phyloP scores from a whole-genome alignment of 2,113 vertebrate species.

The Xerus inauris region DNA sequence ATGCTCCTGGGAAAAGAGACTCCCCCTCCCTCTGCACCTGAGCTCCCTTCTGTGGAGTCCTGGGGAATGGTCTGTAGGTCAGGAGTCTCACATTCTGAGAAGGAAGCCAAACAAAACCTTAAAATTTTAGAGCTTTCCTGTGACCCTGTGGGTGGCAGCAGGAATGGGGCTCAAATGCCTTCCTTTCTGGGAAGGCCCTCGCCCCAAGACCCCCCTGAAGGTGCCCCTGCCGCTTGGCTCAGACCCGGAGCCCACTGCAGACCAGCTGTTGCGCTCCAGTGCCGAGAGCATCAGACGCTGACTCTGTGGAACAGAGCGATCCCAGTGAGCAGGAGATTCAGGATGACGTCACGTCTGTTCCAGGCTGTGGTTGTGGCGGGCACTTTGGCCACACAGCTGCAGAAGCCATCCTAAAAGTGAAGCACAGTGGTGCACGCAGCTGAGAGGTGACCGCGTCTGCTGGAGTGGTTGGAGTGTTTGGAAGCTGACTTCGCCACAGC shows the following conservation, averaged over 20 bases:
- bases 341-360: neutral
- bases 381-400: neutral
- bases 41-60: neutral
- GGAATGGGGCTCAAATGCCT: neutral
- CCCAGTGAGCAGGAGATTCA: neutral
- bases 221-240: neutral
- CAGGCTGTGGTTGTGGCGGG: neutral
- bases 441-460: neutral
- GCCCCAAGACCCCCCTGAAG: constrained; percentile 33
- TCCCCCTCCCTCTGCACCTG: no score
- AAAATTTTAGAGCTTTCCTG: neutral
- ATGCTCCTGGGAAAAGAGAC: neutral
- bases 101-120: neutral
- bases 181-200: neutral
- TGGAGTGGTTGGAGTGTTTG: neutral
- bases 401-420: neutral
- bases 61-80: neutral
- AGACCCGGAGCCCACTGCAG: constrained; percentile 20
- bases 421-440: accelerated
- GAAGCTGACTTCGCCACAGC: neutral
- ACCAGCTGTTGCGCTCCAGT: neutral
- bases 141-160: neutral
- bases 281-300: neutral
- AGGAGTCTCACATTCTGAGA: neutral
- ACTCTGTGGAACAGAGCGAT: constrained; percentile 10